Conservation (phyloP, 1,140 invertebrate species). For the Mactra quadrangularis region DNA sequence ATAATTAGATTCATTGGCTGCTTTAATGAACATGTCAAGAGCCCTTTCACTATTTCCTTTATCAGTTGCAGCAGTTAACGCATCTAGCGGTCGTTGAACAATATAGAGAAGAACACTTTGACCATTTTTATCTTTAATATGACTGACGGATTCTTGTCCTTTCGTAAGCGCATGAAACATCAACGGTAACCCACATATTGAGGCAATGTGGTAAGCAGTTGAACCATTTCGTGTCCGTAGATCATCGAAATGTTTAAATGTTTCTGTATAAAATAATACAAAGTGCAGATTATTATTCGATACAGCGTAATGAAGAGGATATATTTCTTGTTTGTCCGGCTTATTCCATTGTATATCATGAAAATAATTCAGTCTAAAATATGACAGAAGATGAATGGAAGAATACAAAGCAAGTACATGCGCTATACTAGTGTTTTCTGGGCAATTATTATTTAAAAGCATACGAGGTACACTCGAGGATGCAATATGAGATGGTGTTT, state of each 20-base stretch:
- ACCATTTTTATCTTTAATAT: neutral
- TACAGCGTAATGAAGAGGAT: slow-evolving; percentile 35
- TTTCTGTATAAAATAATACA: neutral
- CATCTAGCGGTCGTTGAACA: neutral
- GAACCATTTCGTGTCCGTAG: neutral
- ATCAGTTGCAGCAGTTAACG: neutral
- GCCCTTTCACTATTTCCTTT: neutral
- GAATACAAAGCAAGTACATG: slow-evolving; percentile 15
- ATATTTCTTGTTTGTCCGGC: neutral
- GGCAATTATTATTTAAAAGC: neutral
- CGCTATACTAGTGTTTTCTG: neutral
- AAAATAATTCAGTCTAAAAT: neutral
- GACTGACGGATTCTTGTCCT: neutral
- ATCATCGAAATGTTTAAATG: neutral
- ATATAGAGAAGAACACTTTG: slow-evolving; percentile 8
- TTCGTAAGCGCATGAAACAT: neutral
- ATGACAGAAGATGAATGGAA: neutral
- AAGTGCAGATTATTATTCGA: too few relatives aligned
- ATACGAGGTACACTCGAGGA: neutral
- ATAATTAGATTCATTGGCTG: neutral
- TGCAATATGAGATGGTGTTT: neutral
- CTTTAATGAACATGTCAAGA: neutral
- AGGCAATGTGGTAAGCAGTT: slow-evolving; percentile 12
- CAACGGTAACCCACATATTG: neutral
- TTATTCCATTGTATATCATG: slow-evolving; percentile 17